Conservation (phyloP, 2,113 vertebrate genomes). For the Dissostichus mawsoni region DNA sequence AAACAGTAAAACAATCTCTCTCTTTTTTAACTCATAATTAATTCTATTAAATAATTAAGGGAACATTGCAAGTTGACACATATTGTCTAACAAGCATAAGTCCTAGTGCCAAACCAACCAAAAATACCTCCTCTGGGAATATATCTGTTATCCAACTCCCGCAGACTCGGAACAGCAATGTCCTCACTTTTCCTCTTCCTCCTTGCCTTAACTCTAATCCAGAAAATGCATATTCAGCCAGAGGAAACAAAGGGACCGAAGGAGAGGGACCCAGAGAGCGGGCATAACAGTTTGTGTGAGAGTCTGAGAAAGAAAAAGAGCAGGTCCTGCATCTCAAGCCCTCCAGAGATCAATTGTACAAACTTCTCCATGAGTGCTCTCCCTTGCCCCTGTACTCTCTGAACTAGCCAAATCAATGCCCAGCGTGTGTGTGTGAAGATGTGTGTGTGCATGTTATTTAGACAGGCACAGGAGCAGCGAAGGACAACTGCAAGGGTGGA, state of each 20-base stretch:
- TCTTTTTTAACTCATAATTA: conserved; percentile 7
- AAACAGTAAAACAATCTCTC: too few species aligned
- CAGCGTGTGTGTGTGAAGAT: conserved; percentile 30
- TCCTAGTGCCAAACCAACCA: conserved; percentile 63
- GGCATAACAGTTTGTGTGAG: conserved; percentile 25
- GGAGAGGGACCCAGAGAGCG: conserved; percentile 6
- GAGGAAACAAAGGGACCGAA: conserved; percentile 39
- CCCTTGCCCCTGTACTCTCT: conserved; percentile 63
- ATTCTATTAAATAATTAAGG: conserved; percentile 38
- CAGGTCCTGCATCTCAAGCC: conserved; percentile 67
- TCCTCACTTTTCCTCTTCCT: conserved; percentile 36
- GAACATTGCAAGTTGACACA: conserved; percentile 61
- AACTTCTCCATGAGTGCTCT: conserved; percentile 80
- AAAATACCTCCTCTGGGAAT: conserved; percentile 53
- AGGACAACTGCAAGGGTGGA: conserved; percentile 43
- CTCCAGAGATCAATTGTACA: conserved; percentile 84
- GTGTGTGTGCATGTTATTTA: conserved; percentile 37
- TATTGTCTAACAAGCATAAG: conserved; percentile 55
- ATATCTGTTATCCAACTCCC: conserved; percentile 24
- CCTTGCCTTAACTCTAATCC: conserved; percentile 60
- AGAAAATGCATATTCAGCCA: conserved; percentile 74
- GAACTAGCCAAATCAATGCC: conserved; percentile 76
- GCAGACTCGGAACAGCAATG: conserved; percentile 22
- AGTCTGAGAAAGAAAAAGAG: conserved; percentile 39
- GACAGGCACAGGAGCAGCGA: conserved; percentile 33